phyloP scores from a whole-genome alignment of 2,113 vertebrate species.

The Salminus brasiliensis region DNA sequence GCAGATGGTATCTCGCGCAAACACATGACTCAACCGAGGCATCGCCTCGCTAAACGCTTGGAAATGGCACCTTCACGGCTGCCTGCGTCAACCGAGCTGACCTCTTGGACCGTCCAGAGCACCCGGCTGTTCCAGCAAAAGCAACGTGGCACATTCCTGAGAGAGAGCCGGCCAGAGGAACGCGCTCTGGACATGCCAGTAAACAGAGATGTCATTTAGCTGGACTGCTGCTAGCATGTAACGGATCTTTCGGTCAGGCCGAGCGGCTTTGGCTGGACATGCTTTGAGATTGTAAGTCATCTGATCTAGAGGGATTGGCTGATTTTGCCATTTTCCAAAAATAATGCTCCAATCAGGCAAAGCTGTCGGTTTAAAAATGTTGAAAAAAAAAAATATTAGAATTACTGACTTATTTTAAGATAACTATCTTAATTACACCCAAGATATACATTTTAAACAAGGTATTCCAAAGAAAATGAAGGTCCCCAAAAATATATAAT shows the following conservation, averaged over 20 bases:
- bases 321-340: too few species aligned
- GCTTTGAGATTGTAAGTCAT: too few species aligned
- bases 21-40: neutral
- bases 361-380: too few species aligned
- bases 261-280: constrained; percentile 1
- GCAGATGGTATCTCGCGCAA: neutral
- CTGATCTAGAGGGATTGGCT: constrained; percentile 1
- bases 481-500: too few species aligned
- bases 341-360: too few species aligned
- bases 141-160: constrained; percentile 23
- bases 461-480: too few species aligned
- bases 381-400: too few species aligned
- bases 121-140: neutral
- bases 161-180: constrained; percentile 12
- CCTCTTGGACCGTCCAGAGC: constrained; percentile 25
- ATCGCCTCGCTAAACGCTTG: neutral
- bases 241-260: neutral
- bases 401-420: too few species aligned
- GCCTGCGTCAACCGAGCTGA: constrained; percentile 13
- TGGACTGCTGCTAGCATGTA: constrained; percentile 10
- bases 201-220: constrained; percentile 30
- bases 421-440: too few species aligned
- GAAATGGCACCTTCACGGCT: neutral
- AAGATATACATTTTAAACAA: too few species aligned
- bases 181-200: constrained; percentile 19